Evolutionary conservation across 2,113 vertebrate genomes (phyloP), one percentile per base, ranked within the genome.

Genomic region (Eudyptes chrysolophus): DNA sequence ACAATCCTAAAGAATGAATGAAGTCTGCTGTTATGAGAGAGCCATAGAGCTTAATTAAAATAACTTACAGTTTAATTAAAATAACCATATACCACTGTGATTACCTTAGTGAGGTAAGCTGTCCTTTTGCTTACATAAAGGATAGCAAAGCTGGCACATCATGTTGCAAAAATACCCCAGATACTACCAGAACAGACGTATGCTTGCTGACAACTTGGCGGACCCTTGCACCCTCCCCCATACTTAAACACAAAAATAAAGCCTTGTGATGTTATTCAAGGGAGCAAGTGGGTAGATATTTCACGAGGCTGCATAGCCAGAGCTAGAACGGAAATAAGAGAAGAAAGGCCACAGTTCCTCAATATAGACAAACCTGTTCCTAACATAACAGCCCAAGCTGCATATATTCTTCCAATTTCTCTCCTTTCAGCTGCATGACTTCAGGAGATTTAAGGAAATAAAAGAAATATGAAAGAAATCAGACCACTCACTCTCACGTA

Each of bases 31-130:
- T 54, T 71, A 77, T 38, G 32, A 85, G 40, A 93, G 82, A 79
- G 16, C 30, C 40, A 65, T 7, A 65, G 30, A 92, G 22, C 44
- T 88, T 96, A 74, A 92, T 85, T 88, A 85, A 94, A 95, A 78
- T 82, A 80, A 77, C 40, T 69, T 85, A 55, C 16, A 78, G 51
- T 74, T 94, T 90, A 92, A 88, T 94, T 90, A 76, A 95, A 94
- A 93, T 70, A 84, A 51, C 32, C 38, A 22, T 74, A 55, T 78
- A 83, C 42, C 38, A 25, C 38, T 78, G 66, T 90, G 92, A 78
- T 54, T 68, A 34, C 25, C 48, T 91, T 58, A 44, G 24, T 36
- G n/a, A 85, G 20, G 66, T 57, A 79, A 92, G 34, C 52, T 70
- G 34, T 60, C 36, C 22, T 78, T 74, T 74, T 94, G 83, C 46